phyloP scores from a whole-genome alignment of 2,113 vertebrate genomes.

The Aptenodytes patagonicus region DNA sequence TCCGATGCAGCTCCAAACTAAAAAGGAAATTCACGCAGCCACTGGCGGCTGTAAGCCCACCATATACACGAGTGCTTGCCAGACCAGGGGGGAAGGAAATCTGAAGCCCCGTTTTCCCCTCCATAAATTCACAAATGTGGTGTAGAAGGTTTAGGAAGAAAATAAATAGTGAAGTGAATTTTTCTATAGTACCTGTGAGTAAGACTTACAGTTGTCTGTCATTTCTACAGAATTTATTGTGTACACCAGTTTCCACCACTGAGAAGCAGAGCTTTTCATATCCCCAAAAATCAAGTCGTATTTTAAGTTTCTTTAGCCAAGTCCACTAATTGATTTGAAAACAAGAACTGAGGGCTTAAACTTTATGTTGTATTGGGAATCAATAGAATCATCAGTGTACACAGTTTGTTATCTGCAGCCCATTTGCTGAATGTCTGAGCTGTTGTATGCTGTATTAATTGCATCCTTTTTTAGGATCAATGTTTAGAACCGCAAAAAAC shows the following conservation, averaged over 20 bases:
- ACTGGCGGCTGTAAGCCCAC: background rate
- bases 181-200: background rate
- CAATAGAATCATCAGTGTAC: background rate
- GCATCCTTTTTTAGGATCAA: background rate
- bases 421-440: background rate
- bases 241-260: background rate
- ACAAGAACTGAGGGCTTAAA: background rate
- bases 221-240: background rate
- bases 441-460: background rate
- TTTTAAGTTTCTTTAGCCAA: background rate
- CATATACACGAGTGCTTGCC: background rate
- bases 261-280: background rate
- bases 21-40: background rate
- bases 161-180: background rate
- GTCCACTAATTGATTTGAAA: conserved; percentile 4
- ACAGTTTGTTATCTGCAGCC: background rate
- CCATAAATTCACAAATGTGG: background rate
- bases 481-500: background rate
- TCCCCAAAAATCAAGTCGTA: background rate
- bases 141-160: background rate
- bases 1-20: background rate
- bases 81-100: background rate
- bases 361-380: conserved; percentile 23
- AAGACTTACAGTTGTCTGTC: background rate
- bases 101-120: background rate